A percentile compares a stretch with the other conserved stretches of the same genome.
Evolutionary conservation across 2,113 vertebrate genomes (phyloP).

Genomic region (Zosterops lateralis): DNA sequence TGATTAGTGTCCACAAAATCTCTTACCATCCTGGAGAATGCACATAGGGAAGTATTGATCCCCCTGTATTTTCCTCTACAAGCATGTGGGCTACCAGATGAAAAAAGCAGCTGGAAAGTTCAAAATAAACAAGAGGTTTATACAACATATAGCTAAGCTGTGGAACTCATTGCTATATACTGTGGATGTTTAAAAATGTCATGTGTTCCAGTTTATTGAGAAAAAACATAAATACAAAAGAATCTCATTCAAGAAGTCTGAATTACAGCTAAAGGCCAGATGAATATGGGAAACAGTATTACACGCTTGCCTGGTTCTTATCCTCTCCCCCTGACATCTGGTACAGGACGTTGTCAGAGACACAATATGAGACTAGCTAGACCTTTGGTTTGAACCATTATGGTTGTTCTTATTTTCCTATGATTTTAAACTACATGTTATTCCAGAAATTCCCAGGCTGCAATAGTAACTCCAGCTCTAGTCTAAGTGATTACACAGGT

Average conservation of each 20-base stretch:
- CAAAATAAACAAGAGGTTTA: not conserved
- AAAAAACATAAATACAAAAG: not conserved
- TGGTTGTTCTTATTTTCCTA: constrained; percentile 8
- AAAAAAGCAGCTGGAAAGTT: not conserved
- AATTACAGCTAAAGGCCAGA: not conserved
- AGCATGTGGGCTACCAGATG: not conserved
- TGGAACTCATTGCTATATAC: not conserved
- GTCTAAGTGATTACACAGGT: constrained; percentile 43
- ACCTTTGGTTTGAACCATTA: constrained; percentile 12
- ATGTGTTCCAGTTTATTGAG: not conserved
- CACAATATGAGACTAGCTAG: not conserved
- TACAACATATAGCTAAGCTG: not conserved
- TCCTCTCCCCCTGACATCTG: not conserved
- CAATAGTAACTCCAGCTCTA: not conserved
- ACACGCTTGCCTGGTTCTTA: not conserved
- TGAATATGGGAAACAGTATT: not conserved
- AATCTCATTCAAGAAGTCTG: not conserved
- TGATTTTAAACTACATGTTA: constrained; percentile 71
- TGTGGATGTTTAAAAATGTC: constrained; percentile 5
- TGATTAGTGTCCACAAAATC: not conserved
- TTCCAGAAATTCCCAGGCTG: constrained; percentile 65
- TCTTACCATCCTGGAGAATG: not conserved
- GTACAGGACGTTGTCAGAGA: not conserved
- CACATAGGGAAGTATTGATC: not conserved
- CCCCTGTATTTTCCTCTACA: not conserved